These are phyloP conservation scores for Pardalotus punctatus DNA, from an alignment of 2,113 vertebrate species.

Conservation along the genomic window DNA sequence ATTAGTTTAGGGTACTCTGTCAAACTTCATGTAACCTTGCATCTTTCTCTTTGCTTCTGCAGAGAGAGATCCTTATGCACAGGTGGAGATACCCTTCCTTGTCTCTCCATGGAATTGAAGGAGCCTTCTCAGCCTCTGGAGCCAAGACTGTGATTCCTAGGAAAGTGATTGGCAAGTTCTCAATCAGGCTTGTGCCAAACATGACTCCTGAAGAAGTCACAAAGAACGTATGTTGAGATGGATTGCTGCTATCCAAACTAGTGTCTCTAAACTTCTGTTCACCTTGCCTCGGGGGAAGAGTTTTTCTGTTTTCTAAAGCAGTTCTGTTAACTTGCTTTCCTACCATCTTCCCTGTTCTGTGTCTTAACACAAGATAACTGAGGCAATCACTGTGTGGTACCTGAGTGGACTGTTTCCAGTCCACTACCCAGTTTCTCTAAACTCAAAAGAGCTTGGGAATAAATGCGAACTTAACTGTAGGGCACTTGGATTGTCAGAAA, in stretches of 20 bases:
- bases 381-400: not conserved
- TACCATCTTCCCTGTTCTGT: not conserved
- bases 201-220: slow-evolving; percentile 90
- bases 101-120: slow-evolving; percentile 97
- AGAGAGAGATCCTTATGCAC: slow-evolving; percentile 93
- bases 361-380: not conserved
- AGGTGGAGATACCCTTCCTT: slow-evolving; percentile 95
- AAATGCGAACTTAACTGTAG: not conserved
- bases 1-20: not conserved
- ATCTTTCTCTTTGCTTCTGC: not conserved
- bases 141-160: slow-evolving; percentile 94
- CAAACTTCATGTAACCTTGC: not conserved
- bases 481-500: not conserved
- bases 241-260: not conserved
- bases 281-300: not conserved
- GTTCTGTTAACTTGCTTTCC: not conserved
- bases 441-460: not conserved
- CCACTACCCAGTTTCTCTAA: not conserved
- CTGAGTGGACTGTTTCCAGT: not conserved
- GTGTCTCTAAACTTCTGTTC: not conserved
- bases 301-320: not conserved
- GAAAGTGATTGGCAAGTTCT: slow-evolving; percentile 96
- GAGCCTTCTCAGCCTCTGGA: slow-evolving; percentile 88
- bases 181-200: slow-evolving; percentile 91
- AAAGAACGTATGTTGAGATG: slow-evolving; percentile 73